phyloP scores from a whole-genome alignment of 2,888 invertebrate species.

The Amphimallon solstitiale region DNA sequence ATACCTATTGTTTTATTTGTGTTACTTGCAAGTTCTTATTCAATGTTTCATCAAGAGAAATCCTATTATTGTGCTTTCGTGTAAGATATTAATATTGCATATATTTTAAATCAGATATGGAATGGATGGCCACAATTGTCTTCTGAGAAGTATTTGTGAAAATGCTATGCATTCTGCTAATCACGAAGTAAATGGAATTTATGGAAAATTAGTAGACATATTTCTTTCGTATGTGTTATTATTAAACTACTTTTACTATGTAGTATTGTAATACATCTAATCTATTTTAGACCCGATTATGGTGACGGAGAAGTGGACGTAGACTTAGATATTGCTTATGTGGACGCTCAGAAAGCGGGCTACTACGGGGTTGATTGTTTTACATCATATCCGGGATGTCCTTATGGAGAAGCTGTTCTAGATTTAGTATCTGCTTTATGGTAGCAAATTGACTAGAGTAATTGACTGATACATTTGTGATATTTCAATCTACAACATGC shows the following conservation, averaged over 20 bases:
- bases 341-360: constrained; percentile 72
- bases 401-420: constrained; percentile 70
- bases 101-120: constrained; percentile 65
- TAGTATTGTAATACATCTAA: constrained; percentile 9
- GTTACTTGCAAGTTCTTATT: no score
- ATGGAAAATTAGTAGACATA: constrained; percentile 80
- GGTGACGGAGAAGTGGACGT: constrained; percentile 62
- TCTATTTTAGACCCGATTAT: constrained; percentile 68
- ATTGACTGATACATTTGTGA: not conserved
- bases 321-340: constrained; percentile 67
- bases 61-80: no score
- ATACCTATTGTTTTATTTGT: no score
- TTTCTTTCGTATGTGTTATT: constrained; percentile 73
- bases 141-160: constrained; percentile 81
- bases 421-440: constrained; percentile 65
- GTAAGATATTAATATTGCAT: not conserved
- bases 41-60: no score
- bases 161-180: constrained; percentile 73
- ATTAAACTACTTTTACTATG: not conserved
- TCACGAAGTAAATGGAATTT: constrained; percentile 71
- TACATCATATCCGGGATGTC: constrained; percentile 71
- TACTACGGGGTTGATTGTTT: constrained; percentile 72
- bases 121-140: constrained; percentile 73
- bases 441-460: constrained; percentile 2
- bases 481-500: not conserved